A percentile compares a stretch with the other conserved stretches of the same genome.
phyloP scores from a whole-genome alignment of 2,888 invertebrate species.

The Caenorhabditis sp. region DNA sequence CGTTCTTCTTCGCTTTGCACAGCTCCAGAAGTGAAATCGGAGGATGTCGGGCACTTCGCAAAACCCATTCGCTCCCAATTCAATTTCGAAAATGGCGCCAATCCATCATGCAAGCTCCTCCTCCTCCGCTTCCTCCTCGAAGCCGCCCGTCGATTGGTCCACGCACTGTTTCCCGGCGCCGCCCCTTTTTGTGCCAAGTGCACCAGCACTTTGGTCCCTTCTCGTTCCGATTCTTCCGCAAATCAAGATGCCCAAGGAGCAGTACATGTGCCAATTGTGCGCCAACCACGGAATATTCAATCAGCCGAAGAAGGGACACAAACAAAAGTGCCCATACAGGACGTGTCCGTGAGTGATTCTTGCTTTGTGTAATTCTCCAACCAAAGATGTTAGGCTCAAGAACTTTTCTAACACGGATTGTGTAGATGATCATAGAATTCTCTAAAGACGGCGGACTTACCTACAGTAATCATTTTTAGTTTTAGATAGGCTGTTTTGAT shows the following conservation, averaged over 20 bases:
- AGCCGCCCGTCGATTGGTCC: slow-evolving; percentile 38
- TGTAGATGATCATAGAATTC: too few relatives aligned
- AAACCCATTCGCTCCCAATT: background rate
- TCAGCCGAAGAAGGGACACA: slow-evolving; percentile 79
- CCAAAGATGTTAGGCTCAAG: too few relatives aligned
- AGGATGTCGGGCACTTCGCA: too few relatives aligned
- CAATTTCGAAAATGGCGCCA: slow-evolving; percentile 50
- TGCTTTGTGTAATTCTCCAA: background rate
- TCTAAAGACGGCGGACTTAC: too few relatives aligned
- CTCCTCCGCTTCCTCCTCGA: slow-evolving; percentile 4
- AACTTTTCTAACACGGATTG: too few relatives aligned
- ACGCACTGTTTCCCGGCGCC: slow-evolving; percentile 38
- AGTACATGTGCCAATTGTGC: slow-evolving; percentile 79
- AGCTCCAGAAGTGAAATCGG: background rate
- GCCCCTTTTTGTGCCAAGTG: slow-evolving; percentile 32
- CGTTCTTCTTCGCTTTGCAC: background rate
- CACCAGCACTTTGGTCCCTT: slow-evolving; percentile 40
- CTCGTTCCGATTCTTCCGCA: slow-evolving; percentile 1
- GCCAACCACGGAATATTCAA: slow-evolving; percentile 78
- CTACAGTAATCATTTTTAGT: too few relatives aligned
- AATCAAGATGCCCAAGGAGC: slow-evolving; percentile 77
- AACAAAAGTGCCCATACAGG: slow-evolving; percentile 77
- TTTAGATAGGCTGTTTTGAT: too few relatives aligned
- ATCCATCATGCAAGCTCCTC: slow-evolving; percentile 51
- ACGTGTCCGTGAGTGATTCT: slow-evolving; percentile 72